Evolutionary conservation across 2,797 vertebrate genomes (phyloP), one percentile per base, ranked within the genome.

Genomic region (Trematomus bernacchii): DNA sequence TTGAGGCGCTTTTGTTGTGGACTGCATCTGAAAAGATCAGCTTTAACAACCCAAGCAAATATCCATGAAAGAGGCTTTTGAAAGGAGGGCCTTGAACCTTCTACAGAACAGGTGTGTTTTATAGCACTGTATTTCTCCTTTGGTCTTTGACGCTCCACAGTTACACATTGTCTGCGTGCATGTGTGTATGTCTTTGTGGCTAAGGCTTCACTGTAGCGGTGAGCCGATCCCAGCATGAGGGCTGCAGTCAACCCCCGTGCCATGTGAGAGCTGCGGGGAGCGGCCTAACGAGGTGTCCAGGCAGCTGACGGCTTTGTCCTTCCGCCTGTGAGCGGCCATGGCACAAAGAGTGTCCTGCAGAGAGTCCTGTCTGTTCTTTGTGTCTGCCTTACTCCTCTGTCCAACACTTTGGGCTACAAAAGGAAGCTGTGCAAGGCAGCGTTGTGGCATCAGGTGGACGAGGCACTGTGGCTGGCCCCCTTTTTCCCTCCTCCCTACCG

Each of bases 351-450:
- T 60, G 74, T 92, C 94, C 93, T 88, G 93, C 90, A 59, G 92
- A 87, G 94, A 90, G 88, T 87, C 85, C 85, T 90, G 92, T 93
- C 93, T 95, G 87, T 90, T 91, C 92, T 94, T 94, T 94, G 92
- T 95, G 85, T 92, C 84, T 85, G 87, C 76, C 73, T 78, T 48
- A 88, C 87, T 88, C 69, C 72, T 85, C 76, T 88, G 79, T 83
- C 79, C 85, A 60, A 63, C 85, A 84, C 91, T 89, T 77, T 82
- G 79, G 71, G 79, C 75, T 60, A 86, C 87, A 86, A 91, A 92
- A 87, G 85, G 76, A 85, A 85, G 80, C 66, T 21, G 55, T 60
- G 71, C 58, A 23, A 87, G 69, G 74, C 76, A 3, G 64, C 72
- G 44, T 76, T 67, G 66, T 87, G 91, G 90, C 86, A 91, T 93